Evolutionary conservation across 2,888 invertebrate species (phyloP).

Genomic region (Aleiodes leptofemur): DNA sequence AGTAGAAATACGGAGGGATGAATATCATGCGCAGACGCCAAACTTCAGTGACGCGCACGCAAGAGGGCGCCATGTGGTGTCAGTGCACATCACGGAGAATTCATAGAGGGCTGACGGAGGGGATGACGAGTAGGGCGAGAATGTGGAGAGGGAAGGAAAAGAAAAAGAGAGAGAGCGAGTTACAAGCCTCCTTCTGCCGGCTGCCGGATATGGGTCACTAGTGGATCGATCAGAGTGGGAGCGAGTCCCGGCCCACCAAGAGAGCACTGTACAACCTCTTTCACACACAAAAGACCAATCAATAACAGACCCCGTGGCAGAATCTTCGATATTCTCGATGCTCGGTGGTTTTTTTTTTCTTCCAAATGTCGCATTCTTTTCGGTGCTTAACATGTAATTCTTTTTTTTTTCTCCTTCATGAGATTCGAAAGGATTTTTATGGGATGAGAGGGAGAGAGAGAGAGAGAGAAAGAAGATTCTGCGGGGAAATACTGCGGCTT

Average conservation of each 20-base stretch:
- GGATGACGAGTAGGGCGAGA: slow-evolving; percentile 37
- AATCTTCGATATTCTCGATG: slow-evolving; percentile 12
- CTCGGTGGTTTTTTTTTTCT: neutral
- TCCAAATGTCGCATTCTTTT: neutral
- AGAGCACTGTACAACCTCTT: slow-evolving; percentile 44
- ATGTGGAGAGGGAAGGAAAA: slow-evolving; percentile 13
- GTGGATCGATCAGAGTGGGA: slow-evolving; percentile 68
- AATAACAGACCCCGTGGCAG: slow-evolving; percentile 61
- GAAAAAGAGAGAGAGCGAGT: slow-evolving; percentile 33
- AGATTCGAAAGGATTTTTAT: neutral
- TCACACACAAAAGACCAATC: slow-evolving; percentile 72
- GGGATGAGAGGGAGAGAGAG: no score
- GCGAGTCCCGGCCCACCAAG: neutral
- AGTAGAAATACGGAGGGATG: no score
- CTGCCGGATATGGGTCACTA: slow-evolving; percentile 73
- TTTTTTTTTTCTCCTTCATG: neutral
- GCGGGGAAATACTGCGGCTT: no score
- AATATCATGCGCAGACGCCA: no score
- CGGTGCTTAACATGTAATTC: no score
- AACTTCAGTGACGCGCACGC: no score
- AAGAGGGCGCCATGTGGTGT: neutral
- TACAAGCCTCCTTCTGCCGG: slow-evolving; percentile 36
- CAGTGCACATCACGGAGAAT: slow-evolving; percentile 18
- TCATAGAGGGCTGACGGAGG: slow-evolving; percentile 43
- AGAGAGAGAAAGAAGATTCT: no score